Conservation (phyloP, 1,140 invertebrate species). For the Papilio glaucus region DNA sequence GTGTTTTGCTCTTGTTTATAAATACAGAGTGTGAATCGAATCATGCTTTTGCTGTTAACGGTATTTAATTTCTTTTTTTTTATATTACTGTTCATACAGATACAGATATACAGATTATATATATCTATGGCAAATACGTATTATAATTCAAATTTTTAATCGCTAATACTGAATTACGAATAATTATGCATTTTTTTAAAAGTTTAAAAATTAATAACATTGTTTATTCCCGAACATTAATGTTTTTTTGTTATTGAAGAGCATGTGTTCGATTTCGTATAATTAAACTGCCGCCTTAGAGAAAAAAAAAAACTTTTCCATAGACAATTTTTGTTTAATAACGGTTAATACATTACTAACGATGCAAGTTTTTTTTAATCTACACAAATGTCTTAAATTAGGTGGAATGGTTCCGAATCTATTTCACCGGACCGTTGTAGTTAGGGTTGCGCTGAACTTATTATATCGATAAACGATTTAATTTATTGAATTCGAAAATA, state of each 20-base stretch:
- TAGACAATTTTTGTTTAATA: constrained; percentile 58
- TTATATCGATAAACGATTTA: background rate
- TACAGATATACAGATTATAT: no score
- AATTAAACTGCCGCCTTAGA: constrained; percentile 13
- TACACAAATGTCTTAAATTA: constrained; percentile 71
- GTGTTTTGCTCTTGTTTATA: constrained; percentile 67
- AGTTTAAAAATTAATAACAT: no score
- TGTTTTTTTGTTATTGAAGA: background rate
- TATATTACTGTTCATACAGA: background rate
- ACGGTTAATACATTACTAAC: constrained; percentile 67
- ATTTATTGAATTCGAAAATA: no score
- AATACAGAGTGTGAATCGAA: constrained; percentile 43
- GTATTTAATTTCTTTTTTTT: constrained; percentile 23
- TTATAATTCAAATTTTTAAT: no score
- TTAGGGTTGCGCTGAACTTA: constrained; percentile 41
- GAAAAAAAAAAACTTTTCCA: constrained; percentile 40
- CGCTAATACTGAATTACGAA: no score
- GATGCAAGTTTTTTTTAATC: constrained; percentile 67
- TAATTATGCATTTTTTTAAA: no score
- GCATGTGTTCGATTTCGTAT: background rate
- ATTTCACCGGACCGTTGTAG: constrained; percentile 40
- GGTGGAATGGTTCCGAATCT: constrained; percentile 54
- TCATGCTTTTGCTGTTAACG: constrained; percentile 19
- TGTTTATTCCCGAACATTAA: background rate
- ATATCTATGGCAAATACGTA: no score